Base-by-base conservation (phyloP, 2,888 invertebrate genomes). In the Strigamia transsilvanica region DNA sequence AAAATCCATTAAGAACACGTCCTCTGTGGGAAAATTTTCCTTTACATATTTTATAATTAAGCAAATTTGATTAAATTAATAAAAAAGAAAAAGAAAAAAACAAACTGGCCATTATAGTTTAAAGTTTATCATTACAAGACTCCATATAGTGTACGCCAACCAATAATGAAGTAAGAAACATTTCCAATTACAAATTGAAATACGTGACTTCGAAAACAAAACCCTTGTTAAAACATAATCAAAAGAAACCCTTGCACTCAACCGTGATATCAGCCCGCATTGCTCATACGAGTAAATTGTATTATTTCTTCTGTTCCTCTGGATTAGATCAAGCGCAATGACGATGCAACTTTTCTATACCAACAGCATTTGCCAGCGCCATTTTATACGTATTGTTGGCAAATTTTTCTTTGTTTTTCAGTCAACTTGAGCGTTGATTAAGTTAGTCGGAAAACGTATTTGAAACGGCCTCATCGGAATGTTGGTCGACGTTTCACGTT, bases 1-100 rank as follows among this genome's bases (percentile, higher is more conserved):
- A 66, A 66, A 66, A 66, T 66, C 61, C 61, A 66, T 66, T 66
- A 66, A 66, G 21, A 23, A 66, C 23, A 10, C 61, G 23, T 66
- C 18, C 61, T 66, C 61, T 21, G 23, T 23, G 61, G 61, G 21
- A 66, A 66, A 66, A 66, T 66, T 66, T 66, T 23, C 51, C 21
- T 23, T 66, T 66, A 9, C 61, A 66, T 23, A 66, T 66, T 66
- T 66, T 66, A 66, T 66, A 66, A 66, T 66, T 66, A 66, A 21
- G 61, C 18, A 66, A 66, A 66, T 66, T 66, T 66, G 21, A 66
- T 66, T 66, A 66, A 66, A 46, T 46, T 46, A 46, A 46, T 46
- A 46, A 12, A 66, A 66, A 66, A 66, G 18, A 66, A 21, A 66
- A 21, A 38, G 10, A 46, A 46, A 12, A 46, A 66, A 66, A 66